Conservation (phyloP, 2,888 invertebrate species). For the Pandemis corylana region DNA sequence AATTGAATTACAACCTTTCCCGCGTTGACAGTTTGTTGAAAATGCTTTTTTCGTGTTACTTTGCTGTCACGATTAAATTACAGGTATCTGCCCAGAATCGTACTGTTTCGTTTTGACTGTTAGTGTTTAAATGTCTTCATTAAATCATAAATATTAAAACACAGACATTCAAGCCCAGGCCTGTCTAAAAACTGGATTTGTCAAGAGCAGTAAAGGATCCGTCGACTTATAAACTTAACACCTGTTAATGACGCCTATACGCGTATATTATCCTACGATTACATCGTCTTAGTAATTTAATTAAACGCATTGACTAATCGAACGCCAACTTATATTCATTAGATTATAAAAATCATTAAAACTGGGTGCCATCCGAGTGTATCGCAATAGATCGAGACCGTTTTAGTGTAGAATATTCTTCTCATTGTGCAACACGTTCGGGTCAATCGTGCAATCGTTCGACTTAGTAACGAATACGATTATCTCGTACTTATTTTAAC, state of each 20-base stretch:
- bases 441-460: constrained; percentile 40
- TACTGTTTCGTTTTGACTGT: too few species aligned
- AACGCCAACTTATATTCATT: background rate
- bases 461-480: constrained; percentile 37
- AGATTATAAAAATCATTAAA: background rate
- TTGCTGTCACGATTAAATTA: too few species aligned
- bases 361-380: constrained; percentile 9
- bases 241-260: too few species aligned
- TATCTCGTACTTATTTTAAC: constrained; percentile 40
- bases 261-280: too few species aligned
- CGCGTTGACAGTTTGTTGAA: constrained; percentile 17
- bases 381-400: constrained; percentile 36
- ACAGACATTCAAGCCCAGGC: too few species aligned
- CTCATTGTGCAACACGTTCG: constrained; percentile 33
- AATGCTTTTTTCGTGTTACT: background rate
- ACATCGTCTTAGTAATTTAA: background rate
- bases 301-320: background rate
- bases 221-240: too few species aligned
- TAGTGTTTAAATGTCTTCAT: background rate
- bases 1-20: constrained; percentile 11
- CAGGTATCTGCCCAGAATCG: background rate
- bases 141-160: too few species aligned
- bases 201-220: too few species aligned
- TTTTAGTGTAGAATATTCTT: constrained; percentile 31
- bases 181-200: too few species aligned